Base-by-base conservation (phyloP, 2,113 vertebrate genomes). In the Phalacrocorax carbo region DNA sequence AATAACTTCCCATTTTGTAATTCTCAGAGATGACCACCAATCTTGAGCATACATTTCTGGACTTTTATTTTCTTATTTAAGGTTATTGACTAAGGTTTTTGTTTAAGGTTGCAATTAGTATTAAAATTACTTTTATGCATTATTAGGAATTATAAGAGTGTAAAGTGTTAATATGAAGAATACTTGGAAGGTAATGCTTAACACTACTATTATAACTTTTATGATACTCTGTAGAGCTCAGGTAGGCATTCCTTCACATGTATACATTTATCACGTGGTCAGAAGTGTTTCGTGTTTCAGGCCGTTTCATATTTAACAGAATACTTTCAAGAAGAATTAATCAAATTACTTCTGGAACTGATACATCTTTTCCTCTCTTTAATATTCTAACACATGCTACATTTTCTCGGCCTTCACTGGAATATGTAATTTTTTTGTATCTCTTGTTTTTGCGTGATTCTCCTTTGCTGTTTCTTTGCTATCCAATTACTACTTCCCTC, bases 181-280 rank as follows among this genome's bases (percentile, higher is more conserved):
- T n/a, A 52, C 3, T 13, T 61, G 13, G 17, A 76, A 71, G 1
- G 9, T 46, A 54, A 42, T 57, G 7, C 2, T 55, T 52, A 72
- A 27, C 15, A 22, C 46, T 91, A 36, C 51, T 83, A 46, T 42
- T 14, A 27, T 38, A 69, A 48, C 38, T 72, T 88, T 20, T 51
- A 34, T 18, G 49, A 38, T 10, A 51, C 1, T 62, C 10, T 65
- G 12, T 36, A 77, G 18, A 68, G 9, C 4, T 77, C 60, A 72
- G 21, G 11, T 42, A 52, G 15, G 8, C 22, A 68, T 71, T 73
- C 14, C 15, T 80, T 86, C 42, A 65, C 4, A 44, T 4, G 34
- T 25, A 23, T 1, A 44, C 11, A 65, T 81, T 55, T 57, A 5
- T 64, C 0, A 0, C 40, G 15, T 55, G 25, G 8, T 69, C 21